phyloP scores from a whole-genome alignment of 1,140 invertebrate species.

The Uloborus diversus region DNA sequence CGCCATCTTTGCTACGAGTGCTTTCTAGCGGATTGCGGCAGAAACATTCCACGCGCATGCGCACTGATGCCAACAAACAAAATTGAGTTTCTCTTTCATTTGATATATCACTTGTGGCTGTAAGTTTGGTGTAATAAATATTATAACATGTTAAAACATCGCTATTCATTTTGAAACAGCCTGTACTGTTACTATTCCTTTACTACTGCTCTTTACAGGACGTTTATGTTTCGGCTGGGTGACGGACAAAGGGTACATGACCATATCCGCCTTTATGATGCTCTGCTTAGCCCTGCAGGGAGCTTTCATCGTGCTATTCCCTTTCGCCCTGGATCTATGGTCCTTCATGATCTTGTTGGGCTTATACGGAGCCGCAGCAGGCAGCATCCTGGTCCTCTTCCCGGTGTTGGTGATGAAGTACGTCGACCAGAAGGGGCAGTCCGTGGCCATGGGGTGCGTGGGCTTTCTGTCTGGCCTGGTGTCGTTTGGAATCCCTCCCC shows the following conservation, averaged over 20 bases:
- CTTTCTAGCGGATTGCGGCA: too few relatives aligned
- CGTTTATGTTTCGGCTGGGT: constrained; percentile 53
- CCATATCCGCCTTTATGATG: constrained; percentile 29
- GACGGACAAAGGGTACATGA: constrained; percentile 32
- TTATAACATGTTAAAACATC: too few relatives aligned
- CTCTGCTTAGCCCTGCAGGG: constrained; percentile 35
- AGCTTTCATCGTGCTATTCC: constrained; percentile 7
- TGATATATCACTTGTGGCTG: too few relatives aligned
- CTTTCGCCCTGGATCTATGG: constrained; percentile 4
- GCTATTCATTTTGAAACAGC: too few relatives aligned
- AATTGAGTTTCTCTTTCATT: too few relatives aligned
- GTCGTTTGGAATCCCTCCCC: constrained; percentile 41
- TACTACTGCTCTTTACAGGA: too few relatives aligned
- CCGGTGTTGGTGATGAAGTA: constrained; percentile 58
- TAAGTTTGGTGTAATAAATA: too few relatives aligned
- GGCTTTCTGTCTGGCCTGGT: constrained; percentile 42
- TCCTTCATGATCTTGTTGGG: neutral
- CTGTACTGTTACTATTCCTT: too few relatives aligned
- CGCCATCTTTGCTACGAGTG: too few relatives aligned
- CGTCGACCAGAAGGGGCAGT: constrained; percentile 27
- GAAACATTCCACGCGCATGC: too few relatives aligned
- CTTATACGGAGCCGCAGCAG: constrained; percentile 14
- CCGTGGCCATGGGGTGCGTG: constrained; percentile 35
- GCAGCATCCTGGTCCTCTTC: constrained; percentile 51
- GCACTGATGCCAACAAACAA: too few relatives aligned